Base-by-base conservation (phyloP, 2,797 vertebrate species). In the Dallia pectoralis region DNA sequence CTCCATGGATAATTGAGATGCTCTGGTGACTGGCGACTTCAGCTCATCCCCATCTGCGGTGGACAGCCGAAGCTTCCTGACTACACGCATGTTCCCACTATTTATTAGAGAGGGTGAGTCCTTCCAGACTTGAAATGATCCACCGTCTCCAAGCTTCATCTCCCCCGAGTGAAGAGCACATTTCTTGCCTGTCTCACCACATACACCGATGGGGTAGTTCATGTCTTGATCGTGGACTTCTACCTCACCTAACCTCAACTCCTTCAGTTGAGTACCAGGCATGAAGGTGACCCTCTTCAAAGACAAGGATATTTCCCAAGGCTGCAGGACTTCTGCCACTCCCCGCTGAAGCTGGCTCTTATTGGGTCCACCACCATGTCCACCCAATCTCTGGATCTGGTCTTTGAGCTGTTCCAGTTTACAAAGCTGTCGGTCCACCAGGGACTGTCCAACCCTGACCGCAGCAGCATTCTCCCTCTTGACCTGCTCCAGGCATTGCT, bases 261-360 rank as follows among this genome's bases (percentile, higher is more conserved):
- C 71, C 29, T 84, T 82, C 3, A 85, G 83, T 64, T 79, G 71
- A 5, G 77, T 36, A 59, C 67, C 85, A 51, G 88, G 76, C 66
- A 74, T 64, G 80, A 92, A 92, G 71, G 61, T 67, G 30, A 91
- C 87, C 27, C 87, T 90, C 84, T 93, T 94, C 53, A 94, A 49
- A 3, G 91, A 92, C 7, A 94, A 65, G 48, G 91, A 88, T 72
- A 93, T 91, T 76, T 93, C 92, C 92, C 92, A 93, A 0, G 92
- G 93, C 68, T 92, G 91, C 2, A 88, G 92, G 62, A 85, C 78
- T 74, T 93, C 91, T 59, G 81, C 75, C 22, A 92, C 87, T 11
- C 86, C 86, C 77, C 77, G 85, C 77, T 91, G 85, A 36, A 91
- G 77, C 81, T 91, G 91, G 67, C 79, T 86, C 83, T 85, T 92